phyloP scores from a whole-genome alignment of 2,113 vertebrate species.

The Lates calcarifer region DNA sequence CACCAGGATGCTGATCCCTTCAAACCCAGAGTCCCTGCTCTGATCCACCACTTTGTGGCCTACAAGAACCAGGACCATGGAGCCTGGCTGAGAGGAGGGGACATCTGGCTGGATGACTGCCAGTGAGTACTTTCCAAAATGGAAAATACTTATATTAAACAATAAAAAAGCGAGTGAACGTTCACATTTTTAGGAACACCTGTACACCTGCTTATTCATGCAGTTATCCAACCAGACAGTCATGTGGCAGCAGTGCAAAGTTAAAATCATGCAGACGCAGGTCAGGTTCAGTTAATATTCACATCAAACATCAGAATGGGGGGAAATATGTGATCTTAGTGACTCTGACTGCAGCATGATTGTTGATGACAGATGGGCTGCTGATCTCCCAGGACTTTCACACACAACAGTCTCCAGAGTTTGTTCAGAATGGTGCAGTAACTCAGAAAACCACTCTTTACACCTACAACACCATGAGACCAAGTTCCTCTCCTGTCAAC shows the following conservation, averaged over 20 bases:
- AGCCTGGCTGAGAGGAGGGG: conserved; percentile 97
- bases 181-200: not conserved
- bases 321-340: too few relatives aligned
- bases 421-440: too few relatives aligned
- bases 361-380: not conserved
- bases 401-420: too few relatives aligned
- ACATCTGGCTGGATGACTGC: conserved; percentile 96
- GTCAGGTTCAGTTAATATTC: not conserved
- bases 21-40: conserved; percentile 94
- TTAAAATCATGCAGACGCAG: too few relatives aligned
- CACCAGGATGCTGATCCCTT: conserved; percentile 94
- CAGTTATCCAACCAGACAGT: not conserved
- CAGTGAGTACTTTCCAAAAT: conserved; percentile 86
- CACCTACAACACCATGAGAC: not conserved
- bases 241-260: not conserved
- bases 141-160: not conserved
- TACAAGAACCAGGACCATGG: conserved; percentile 99
- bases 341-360: too few relatives aligned
- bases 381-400: not conserved
- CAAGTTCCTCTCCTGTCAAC: too few relatives aligned
- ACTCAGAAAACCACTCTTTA: too few relatives aligned
- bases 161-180: not conserved
- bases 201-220: not conserved
- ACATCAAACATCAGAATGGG: not conserved
- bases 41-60: conserved; percentile 91